These are phyloP conservation scores for Coluber constrictor DNA, from an alignment of 2,797 vertebrate species.

Conservation along the genomic window DNA sequence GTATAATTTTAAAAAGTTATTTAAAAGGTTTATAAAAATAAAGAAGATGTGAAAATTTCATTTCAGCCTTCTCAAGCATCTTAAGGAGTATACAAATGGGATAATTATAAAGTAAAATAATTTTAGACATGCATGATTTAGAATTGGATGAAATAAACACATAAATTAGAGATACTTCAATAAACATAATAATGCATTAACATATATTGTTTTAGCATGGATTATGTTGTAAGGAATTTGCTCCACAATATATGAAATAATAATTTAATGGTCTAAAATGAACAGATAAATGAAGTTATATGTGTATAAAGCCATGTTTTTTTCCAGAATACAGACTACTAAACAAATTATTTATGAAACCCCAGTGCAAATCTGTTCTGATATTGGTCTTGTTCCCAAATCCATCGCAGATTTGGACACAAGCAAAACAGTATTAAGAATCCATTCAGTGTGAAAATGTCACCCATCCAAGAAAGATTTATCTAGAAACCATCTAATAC, in stretches of 20 bases:
- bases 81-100: neutral
- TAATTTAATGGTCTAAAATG: neutral
- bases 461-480: neutral
- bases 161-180: neutral
- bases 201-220: neutral
- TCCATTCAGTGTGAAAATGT: neutral
- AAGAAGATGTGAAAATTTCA: neutral
- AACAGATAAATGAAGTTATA: neutral
- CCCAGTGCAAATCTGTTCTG: neutral
- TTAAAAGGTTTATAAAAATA: neutral
- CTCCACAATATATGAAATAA: neutral
- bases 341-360: neutral
- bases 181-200: neutral
- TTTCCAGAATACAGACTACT: neutral
- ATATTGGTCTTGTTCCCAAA: neutral
- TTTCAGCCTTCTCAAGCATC: neutral
- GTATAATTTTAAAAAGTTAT: neutral
- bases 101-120: neutral
- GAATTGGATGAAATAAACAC: neutral
- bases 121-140: neutral
- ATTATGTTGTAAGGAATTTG: neutral
- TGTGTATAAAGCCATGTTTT: neutral
- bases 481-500: neutral
- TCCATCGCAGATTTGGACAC: neutral
- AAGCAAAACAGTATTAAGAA: neutral